These are phyloP conservation scores for Laodelphax striatellus DNA, from an alignment of 1,140 invertebrate species.

Conservation along the genomic window DNA sequence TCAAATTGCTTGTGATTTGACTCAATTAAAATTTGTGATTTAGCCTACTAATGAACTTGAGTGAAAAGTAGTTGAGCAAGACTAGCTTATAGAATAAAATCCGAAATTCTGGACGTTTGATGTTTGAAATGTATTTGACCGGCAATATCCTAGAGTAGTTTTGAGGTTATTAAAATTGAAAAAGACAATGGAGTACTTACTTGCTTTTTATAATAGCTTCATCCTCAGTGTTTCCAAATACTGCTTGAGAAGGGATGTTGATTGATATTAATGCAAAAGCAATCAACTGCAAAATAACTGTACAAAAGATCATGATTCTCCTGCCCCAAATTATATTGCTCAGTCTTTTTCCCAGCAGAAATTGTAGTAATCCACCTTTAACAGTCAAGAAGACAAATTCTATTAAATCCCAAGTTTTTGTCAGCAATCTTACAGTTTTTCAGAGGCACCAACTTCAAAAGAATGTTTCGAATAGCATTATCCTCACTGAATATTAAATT, in stretches of 20 bases:
- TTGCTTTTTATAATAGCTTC: slow-evolving; percentile 9
- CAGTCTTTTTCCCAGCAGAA: slow-evolving; percentile 1
- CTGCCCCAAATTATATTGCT: slow-evolving; percentile 1
- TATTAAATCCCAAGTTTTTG: no score
- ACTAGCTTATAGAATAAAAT: no score
- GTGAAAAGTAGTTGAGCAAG: no score
- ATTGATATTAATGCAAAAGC: slow-evolving; percentile 13
- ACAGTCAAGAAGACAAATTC: not conserved
- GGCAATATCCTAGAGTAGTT: no score
- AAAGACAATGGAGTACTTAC: not conserved
- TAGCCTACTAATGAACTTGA: no score
- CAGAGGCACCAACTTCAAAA: slow-evolving; percentile 43
- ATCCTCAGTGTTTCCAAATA: slow-evolving; percentile 17
- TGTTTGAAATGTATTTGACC: no score
- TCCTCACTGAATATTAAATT: no score
- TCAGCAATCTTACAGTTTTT: no score
- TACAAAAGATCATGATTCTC: slow-evolving; percentile 10
- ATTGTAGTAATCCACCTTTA: slow-evolving; percentile 15
- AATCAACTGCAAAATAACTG: slow-evolving; percentile 12
- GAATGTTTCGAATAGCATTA: slow-evolving; percentile 53
- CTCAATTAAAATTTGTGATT: no score
- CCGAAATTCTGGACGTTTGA: no score
- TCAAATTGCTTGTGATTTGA: no score
- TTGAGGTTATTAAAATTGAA: not conserved
- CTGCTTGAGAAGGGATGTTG: slow-evolving; percentile 16